A percentile compares a stretch with the other conserved stretches of the same genome.
Conservation (phyloP, 1,140 invertebrate species). For the Metopolophium dirhodum region DNA sequence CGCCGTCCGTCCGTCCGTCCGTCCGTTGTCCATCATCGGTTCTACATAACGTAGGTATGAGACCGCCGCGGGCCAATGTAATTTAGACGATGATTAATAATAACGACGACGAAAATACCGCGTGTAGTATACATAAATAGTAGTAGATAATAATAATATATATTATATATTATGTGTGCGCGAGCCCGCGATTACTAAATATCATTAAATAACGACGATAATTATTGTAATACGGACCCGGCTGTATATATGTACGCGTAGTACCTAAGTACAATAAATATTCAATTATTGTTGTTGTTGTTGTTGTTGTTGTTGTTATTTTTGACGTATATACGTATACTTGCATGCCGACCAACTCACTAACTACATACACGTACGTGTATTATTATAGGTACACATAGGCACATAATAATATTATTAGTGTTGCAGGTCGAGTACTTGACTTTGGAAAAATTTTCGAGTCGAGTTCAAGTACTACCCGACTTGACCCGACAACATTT, state of each 20-base stretch:
- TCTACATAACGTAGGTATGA: neutral
- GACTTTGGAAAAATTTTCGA: too few relatives aligned
- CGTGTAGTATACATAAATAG: neutral
- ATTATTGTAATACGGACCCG: neutral
- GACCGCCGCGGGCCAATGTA: neutral
- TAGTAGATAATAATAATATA: neutral
- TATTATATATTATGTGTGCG: neutral
- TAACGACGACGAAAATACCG: constrained; percentile 29
- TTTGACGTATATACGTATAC: too few relatives aligned
- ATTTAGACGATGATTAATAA: constrained; percentile 36
- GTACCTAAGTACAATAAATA: too few relatives aligned
- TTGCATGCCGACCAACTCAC: too few relatives aligned
- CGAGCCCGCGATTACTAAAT: neutral
- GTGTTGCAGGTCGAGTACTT: too few relatives aligned
- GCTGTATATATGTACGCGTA: neutral
- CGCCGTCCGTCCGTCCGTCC: neutral
- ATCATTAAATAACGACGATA: neutral
- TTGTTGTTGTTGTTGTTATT: too few relatives aligned
- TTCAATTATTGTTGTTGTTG: too few relatives aligned
- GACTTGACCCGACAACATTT: too few relatives aligned
- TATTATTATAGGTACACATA: too few relatives aligned
- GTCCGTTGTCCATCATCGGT: neutral
- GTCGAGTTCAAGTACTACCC: too few relatives aligned
- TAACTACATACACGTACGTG: too few relatives aligned
- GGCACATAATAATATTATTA: too few relatives aligned